These are phyloP conservation scores for Drosophila lini DNA, from an alignment of 1,140 invertebrate species.

Conservation along the genomic window DNA sequence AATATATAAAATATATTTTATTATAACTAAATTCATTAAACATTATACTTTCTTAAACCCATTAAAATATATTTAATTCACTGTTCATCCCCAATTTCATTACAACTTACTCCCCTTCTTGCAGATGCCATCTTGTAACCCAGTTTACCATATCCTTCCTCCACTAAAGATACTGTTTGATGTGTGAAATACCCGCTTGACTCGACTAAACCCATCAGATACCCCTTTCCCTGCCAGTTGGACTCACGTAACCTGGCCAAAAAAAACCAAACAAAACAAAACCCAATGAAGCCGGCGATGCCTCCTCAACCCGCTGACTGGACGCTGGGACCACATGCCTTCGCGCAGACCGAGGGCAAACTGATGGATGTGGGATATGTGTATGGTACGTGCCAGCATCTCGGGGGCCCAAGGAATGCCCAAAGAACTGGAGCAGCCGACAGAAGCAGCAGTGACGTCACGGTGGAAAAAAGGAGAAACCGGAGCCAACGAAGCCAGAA, in stretches of 20 bases:
- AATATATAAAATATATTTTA: background rate
- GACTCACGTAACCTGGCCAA: constrained; percentile 48
- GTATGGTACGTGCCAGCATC: constrained; percentile 66
- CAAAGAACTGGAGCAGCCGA: constrained; percentile 70
- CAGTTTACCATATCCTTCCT: constrained; percentile 8
- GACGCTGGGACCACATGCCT: constrained; percentile 54
- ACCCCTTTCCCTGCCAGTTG: constrained; percentile 8
- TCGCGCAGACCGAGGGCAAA: constrained; percentile 63
- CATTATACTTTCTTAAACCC: background rate
- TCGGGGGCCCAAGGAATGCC: constrained; percentile 61
- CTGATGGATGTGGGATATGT: constrained; percentile 54
- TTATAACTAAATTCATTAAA: no score
- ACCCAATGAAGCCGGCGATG: background rate
- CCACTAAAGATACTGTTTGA: background rate
- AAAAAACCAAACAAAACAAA: constrained; percentile 19
- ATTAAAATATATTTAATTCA: background rate
- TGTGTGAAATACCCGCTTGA: constrained; percentile 14
- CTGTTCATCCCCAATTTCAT: background rate
- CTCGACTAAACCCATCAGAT: constrained; percentile 9
- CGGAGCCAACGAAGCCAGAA: constrained; percentile 46
- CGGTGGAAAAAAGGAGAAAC: constrained; percentile 33
- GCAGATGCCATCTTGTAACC: constrained; percentile 4
- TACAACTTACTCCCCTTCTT: background rate
- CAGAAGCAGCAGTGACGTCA: constrained; percentile 59
- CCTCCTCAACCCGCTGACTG: constrained; percentile 19